Evolutionary conservation across 1,140 invertebrate species (phyloP).

Genomic region (Meloidogyne exigua): DNA sequence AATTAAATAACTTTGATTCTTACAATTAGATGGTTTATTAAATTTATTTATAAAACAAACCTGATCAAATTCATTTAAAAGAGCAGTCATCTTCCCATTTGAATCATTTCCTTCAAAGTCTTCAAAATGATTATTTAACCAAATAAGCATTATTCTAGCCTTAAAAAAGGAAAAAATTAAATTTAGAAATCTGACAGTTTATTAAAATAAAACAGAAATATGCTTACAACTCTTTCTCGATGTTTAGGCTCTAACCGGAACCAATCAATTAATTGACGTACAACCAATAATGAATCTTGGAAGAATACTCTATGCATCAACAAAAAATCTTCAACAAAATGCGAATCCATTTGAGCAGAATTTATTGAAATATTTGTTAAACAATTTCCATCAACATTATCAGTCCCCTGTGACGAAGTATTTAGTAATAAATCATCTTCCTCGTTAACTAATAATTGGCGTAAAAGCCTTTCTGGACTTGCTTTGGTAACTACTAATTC

Average conservation of each 20-base stretch:
- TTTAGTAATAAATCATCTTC: conserved; percentile 66
- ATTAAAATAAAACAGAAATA: not conserved
- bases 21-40: no score
- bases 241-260: conserved; percentile 71
- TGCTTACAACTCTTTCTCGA: conserved; percentile 72
- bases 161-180: not conserved
- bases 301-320: conserved; percentile 96
- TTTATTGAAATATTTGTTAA: conserved; percentile 39
- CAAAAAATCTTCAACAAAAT: conserved; percentile 95
- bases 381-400: not conserved
- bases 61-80: conserved; percentile 85
- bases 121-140: conserved; percentile 99
- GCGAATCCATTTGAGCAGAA: conserved; percentile 76
- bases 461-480: conserved; percentile 83
- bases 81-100: conserved; percentile 91
- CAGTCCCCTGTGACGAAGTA: not conserved
- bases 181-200: not conserved
- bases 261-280: conserved; percentile 84
- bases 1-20: no score
- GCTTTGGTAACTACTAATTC: conserved; percentile 69
- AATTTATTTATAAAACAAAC: conserved; percentile 14
- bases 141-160: conserved; percentile 86
- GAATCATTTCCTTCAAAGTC: conserved; percentile 81
- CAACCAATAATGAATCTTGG: conserved; percentile 77
- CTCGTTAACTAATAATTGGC: conserved; percentile 90